Conservation (phyloP, 2,113 vertebrate genomes). For the Carassius auratus region DNA sequence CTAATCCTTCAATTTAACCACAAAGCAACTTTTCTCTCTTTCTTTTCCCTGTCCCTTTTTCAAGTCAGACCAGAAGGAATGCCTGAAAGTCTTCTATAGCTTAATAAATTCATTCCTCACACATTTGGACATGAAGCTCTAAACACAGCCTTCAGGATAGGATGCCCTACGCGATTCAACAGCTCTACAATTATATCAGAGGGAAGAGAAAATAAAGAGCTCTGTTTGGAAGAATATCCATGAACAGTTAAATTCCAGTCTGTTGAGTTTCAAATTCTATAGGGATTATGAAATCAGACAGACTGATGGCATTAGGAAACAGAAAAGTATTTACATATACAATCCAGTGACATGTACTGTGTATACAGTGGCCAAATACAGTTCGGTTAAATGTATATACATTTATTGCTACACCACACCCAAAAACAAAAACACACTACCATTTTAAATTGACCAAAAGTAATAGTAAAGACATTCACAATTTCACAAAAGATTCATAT, state of each 20-base stretch:
- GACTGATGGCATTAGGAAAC: neutral
- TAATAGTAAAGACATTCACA: neutral
- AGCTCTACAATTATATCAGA: constrained; percentile 25
- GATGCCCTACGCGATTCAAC: constrained; percentile 16
- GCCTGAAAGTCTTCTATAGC: constrained; percentile 23
- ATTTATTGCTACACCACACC: neutral
- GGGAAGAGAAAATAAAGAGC: constrained; percentile 24
- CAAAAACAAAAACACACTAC: neutral
- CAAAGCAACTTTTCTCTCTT: constrained; percentile 26
- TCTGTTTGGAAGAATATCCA: constrained; percentile 14
- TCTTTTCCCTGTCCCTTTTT: constrained; percentile 10
- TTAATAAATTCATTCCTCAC: constrained; percentile 28
- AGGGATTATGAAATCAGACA: constrained; percentile 30
- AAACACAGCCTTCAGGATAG: constrained; percentile 14
- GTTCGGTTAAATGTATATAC: neutral
- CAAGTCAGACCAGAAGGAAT: constrained; percentile 44
- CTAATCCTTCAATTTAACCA: constrained; percentile 39
- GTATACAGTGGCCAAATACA: neutral
- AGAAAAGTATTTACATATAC: constrained; percentile 6
- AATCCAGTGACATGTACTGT: neutral
- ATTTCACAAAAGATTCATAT: neutral
- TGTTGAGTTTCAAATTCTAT: neutral
- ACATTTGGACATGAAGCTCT: constrained; percentile 22
- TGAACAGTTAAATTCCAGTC: neutral
- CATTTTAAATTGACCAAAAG: neutral